Evolutionary conservation across 2,113 vertebrate genomes (phyloP), one percentile per base, ranked within the genome.

Genomic region (Plectropomus leopardus): DNA sequence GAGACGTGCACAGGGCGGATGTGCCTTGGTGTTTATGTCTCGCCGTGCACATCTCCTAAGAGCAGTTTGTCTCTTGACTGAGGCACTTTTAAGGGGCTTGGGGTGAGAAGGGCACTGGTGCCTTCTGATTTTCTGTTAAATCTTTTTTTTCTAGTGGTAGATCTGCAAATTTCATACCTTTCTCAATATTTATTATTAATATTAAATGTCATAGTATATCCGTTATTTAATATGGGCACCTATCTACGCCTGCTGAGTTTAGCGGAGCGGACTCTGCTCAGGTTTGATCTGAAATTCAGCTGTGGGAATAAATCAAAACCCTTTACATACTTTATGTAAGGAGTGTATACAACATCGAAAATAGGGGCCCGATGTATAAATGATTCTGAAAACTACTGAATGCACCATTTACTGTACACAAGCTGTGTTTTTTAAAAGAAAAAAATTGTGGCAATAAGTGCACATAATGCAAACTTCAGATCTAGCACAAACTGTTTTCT

Each of bases 1-100:
- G 47, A 34, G 59, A 76, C 45, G 61, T 47, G 60, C 82, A 76
- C 68, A 24, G 65, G 28, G 61, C 61, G 5, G 32, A 72, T 76
- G 64, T 57, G 60, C 36, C 65, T 57, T 32, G 14, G 53, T 84
- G 76, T 86, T 79, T 89, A 83, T 30, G 42, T 72, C 72, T 70
- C 8, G 24, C 48, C 7, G n/a, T 61, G 76, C 53, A 69, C 40
- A 26, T 82, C 78, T 68, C 51, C 23, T 6, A 72, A 36, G 74
- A 76, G 59, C 59, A 76, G 68, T 68, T 75, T 82, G 57, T 72
- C 71, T 72, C 64, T 80, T 77, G 64, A 83, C 44, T 73, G 75
- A 80, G 28, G 84, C 28, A 9, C 42, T 65, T 86, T 78, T 72
- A 85, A 74, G 42, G 47, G 30, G 57, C 21, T 65, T 0, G 7